Base-by-base conservation (phyloP, 1,140 invertebrate species). In the Calephelis nemesis region DNA sequence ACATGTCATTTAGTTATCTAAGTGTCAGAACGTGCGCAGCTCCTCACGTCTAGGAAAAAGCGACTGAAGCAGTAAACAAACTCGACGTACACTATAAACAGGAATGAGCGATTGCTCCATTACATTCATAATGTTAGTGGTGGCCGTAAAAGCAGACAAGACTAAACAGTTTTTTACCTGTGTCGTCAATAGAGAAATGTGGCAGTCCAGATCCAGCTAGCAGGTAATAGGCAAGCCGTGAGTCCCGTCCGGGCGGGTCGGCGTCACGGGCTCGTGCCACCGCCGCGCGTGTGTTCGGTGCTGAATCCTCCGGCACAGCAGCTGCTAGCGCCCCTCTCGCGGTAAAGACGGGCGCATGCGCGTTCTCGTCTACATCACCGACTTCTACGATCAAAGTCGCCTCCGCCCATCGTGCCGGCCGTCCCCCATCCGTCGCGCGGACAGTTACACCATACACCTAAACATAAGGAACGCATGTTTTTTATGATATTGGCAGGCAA, bases 341-440 rank as follows among this genome's bases (percentile, higher is more conserved):
- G 30, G 94, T 93, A 86, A 99, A 99, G 49, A 94, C 90, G 0
- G 98, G 98, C 39, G 97, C 91, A 81, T 96, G 94, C 4, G 95
- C 88, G 87, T 98, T 98, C 87, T 99, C 97, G 84, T 99, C 98
- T 10, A 99, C 97, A 91, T 99, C 97, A 54, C 97, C 95, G 30
- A 99, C 95, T 84, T 98, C 96, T 7, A 99, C 94, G 12, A 97
- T 94, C 15, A 97, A 93, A 54, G 95, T 95, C 47, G 95, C 95
- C 75, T 97, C 95, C 0, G 96, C 94, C 30, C 94, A 94, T 49
- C 97, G 86, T 0, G 95, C 92, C 0, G 96, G 96, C 49, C 93
- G 94, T 5, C 97, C 97, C 2, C 94, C 93, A 92, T 99, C 98
- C 13, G 94, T 94, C 0, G 97, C 98, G 47, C 95, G 93, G 50